These are phyloP conservation scores for Brachynemurus nebulosus DNA, from an alignment of 2,888 invertebrate species.

Conservation along the genomic window DNA sequence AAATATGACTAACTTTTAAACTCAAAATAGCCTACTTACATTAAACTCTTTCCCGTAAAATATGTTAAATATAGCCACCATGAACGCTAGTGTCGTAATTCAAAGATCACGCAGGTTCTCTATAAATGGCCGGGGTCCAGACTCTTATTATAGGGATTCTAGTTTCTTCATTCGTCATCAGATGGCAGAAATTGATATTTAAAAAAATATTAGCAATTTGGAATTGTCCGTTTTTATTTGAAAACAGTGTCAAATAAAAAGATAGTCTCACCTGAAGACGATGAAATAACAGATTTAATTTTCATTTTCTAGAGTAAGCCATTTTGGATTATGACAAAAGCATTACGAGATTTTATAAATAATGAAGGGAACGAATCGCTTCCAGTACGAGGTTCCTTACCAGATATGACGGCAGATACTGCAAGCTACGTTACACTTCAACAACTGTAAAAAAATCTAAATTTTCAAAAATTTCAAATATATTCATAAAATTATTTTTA, in stretches of 20 bases:
- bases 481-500: slow-evolving; percentile 20
- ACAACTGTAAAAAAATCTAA: slow-evolving; percentile 44
- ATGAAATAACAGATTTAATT: slow-evolving; percentile 1
- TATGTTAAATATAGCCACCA: too few species aligned
- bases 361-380: slow-evolving; percentile 68
- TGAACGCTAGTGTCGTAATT: too few species aligned
- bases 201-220: too few species aligned
- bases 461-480: not conserved
- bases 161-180: too few species aligned
- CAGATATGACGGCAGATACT: slow-evolving; percentile 95
- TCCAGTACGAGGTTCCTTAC: slow-evolving; percentile 76
- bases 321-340: slow-evolving; percentile 90
- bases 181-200: too few species aligned
- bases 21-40: too few species aligned
- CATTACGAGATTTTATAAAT: slow-evolving; percentile 72
- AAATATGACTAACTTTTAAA: too few species aligned
- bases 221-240: too few species aligned
- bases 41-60: too few species aligned
- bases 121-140: too few species aligned
- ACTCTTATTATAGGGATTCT: too few species aligned
- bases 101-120: too few species aligned
- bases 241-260: not conserved
- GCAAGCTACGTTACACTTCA: slow-evolving; percentile 80
- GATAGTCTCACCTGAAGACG: slow-evolving; percentile 3
- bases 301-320: slow-evolving; percentile 45